These are phyloP conservation scores for Strix aluco DNA, from an alignment of 2,113 vertebrate species.

Conservation along the genomic window DNA sequence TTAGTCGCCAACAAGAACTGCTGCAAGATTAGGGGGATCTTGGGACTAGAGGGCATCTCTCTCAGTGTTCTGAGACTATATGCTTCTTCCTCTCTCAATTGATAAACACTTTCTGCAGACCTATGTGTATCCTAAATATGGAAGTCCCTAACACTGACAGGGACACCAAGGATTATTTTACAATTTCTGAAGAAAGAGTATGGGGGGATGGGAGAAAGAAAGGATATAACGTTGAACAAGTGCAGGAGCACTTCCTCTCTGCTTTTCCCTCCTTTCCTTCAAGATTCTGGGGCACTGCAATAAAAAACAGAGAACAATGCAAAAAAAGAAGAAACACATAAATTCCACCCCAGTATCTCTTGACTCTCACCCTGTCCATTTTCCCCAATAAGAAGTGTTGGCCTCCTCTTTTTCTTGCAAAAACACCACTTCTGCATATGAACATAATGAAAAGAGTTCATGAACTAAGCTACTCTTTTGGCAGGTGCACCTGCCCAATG, in stretches of 20 bases:
- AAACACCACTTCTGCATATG: neutral
- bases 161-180: neutral
- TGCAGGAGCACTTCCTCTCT: neutral
- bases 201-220: neutral
- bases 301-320: neutral
- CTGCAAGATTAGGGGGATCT: too few species aligned
- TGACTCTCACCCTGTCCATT: too few species aligned
- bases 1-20: too few species aligned
- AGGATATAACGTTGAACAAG: neutral
- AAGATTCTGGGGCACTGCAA: neutral
- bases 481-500: too few species aligned
- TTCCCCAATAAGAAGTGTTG: too few species aligned
- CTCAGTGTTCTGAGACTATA: too few species aligned
- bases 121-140: too few species aligned
- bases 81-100: too few species aligned
- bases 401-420: neutral
- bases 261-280: neutral
- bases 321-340: neutral
- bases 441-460: neutral
- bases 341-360: too few species aligned
- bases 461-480: neutral
- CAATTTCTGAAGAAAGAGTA: neutral
- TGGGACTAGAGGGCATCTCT: too few species aligned
- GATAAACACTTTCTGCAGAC: too few species aligned
- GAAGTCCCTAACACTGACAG: too few species aligned